Conservation (phyloP, 2,113 vertebrate species). For the Rhegmatorhina hoffmannsi region DNA sequence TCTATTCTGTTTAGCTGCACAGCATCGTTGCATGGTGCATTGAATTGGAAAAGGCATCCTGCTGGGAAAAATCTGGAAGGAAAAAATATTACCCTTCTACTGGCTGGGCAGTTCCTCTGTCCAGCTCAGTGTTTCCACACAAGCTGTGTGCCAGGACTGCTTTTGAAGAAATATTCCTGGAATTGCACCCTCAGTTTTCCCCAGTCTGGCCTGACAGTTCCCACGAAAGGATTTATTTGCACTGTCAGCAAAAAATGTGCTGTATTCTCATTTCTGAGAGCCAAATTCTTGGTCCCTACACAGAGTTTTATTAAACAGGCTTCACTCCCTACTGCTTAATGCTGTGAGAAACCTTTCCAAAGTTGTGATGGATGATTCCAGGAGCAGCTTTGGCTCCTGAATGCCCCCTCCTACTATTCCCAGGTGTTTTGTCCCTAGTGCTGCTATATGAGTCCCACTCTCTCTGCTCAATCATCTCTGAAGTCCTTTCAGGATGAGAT, state of each 20-base stretch:
- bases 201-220: neutral
- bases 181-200: neutral
- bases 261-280: neutral
- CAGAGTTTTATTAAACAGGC: neutral
- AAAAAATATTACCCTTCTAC: neutral
- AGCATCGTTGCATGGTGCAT: neutral
- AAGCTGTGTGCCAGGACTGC: neutral
- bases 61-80: neutral
- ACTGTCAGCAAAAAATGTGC: neutral
- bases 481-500: neutral
- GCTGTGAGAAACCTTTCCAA: neutral
- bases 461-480: neutral
- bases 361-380: neutral
- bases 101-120: neutral
- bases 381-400: neutral
- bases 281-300: neutral
- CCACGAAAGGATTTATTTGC: neutral
- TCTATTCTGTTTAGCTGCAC: neutral
- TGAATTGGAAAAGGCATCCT: neutral
- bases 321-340: neutral
- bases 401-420: neutral
- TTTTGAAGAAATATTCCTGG: neutral
- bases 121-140: neutral
- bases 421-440: neutral
- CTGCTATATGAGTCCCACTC: neutral